Evolutionary conservation across 2,797 vertebrate genomes (phyloP), one percentile per base, ranked within the genome.

Genomic region (Rhinatrema bivittatum): DNA sequence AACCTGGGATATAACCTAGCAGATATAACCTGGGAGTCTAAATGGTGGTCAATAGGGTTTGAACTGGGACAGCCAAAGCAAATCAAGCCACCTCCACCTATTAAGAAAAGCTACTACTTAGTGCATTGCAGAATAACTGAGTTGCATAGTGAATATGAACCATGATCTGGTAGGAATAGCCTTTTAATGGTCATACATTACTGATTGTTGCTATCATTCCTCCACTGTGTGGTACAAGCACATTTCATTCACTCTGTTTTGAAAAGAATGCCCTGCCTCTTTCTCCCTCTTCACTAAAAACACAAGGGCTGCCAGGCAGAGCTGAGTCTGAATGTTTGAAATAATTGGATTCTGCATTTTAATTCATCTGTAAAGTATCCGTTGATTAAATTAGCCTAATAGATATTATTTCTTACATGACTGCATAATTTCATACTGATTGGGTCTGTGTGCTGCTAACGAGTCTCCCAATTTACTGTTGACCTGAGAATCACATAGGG

Each of bases 331-430:
- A 84, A 87, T 79, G 72, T 82, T 81, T 71, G 79, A 76, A 79
- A 88, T 94, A 93, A 96, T 94, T 95, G 91, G 87, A 87, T 86
- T 80, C 86, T 82, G 81, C 85, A 81, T 87, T 87, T 84, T 89
- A 92, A 91, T 89, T 91, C 87, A 89, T 91, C 89, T 92, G 89
- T 86, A 89, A 89, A 87, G 83, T 85, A 84, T 82, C 81, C 75
- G 55, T 86, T 93, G 91, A 96, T 94, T 93, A 89, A 90, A 96
- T 95, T 89, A 96, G 87, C 84, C 88, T 93, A 93, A 94, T 93
- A 89, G 90, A 91, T 88, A 81, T 86, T 86, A 87, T 92, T 91
- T 90, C 86, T 88, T 91, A 87, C 84, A 81, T 91, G 90, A 86
- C 88, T 89, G 89, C 84, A 67, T 85, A 75, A 85, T 87, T 79